A percentile compares a stretch with the other conserved stretches of the same genome.
Conservation (phyloP, 2,888 invertebrate species). For the Galerucella calmariensis region DNA sequence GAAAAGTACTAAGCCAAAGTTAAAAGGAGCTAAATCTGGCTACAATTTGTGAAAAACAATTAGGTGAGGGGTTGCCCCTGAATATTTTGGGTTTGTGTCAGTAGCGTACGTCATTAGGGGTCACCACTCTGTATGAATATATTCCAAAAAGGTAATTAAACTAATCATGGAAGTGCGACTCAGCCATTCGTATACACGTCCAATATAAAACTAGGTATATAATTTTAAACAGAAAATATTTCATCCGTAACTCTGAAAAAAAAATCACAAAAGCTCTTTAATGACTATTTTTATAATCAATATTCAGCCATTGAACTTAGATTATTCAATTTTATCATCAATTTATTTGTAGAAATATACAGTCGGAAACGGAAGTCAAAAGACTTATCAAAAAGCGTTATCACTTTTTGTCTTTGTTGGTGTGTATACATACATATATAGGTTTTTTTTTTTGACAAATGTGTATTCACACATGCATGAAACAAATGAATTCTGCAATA, state of each 20-base stretch:
- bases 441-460: slow-evolving; percentile 55
- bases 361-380: slow-evolving; percentile 59
- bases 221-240: slow-evolving; percentile 16
- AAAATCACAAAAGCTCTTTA: slow-evolving; percentile 35
- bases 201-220: slow-evolving; percentile 1
- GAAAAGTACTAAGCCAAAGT: too few species aligned
- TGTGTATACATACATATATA: slow-evolving; percentile 36
- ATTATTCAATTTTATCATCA: slow-evolving; percentile 53
- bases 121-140: too few species aligned
- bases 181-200: background rate
- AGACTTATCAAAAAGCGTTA: slow-evolving; percentile 58
- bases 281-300: slow-evolving; percentile 48
- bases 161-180: background rate
- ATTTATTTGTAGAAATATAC: slow-evolving; percentile 50
- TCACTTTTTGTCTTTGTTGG: slow-evolving; percentile 59
- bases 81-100: too few species aligned
- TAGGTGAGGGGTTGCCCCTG: too few species aligned
- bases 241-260: slow-evolving; percentile 30
- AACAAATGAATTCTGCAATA: slow-evolving; percentile 62
- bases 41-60: too few species aligned
- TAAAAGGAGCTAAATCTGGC: too few species aligned
- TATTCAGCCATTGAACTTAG: slow-evolving; percentile 55
- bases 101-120: too few species aligned
- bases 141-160: slow-evolving; percentile 7
- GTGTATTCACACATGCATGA: slow-evolving; percentile 61